Evolutionary conservation across 2,113 vertebrate genomes (phyloP), one percentile per base, ranked within the genome.

Genomic region (Engraulis encrasicolus): DNA sequence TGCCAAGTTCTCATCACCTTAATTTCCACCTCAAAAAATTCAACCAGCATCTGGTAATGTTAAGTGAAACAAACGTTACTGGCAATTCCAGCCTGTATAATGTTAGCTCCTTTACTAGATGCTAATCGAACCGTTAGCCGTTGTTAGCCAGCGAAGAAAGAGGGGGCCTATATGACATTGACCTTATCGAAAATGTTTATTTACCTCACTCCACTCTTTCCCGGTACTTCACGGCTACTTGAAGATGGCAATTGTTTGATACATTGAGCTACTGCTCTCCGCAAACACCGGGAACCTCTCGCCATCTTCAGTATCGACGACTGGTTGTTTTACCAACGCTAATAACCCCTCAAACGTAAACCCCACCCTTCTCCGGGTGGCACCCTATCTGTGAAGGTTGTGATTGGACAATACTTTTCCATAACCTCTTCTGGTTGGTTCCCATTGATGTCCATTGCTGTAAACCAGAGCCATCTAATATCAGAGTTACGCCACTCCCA

Each of bases 291-390:
- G 18, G 88, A n/a, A 2, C 93, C 93, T 92, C 93, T 94, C 90
- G 94, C 95, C 95, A 96, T 96, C 87, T 93, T 95, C 82, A 49
- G 77, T 85, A 4, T 87, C 45, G 20, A 82, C 23, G 49, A 79
- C 74, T 85, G 36, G 36, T 81, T 34, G 6, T 84, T 78, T 81
- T 50, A 14, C 37, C 40, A 11, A 82, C 66, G 19, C 61, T 34
- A 27, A 49, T 36, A 36, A 12, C 11, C 6, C 20, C 54, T 23
- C 49, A 12, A 36, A 19, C 19, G n/a, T 11, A 82, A 82, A 15
- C 82, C 89, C 80, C 40, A 58, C 81, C 58, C 74, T 54, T 78
- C 14, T 9, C 36, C 0, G 9, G 5, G 31, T 36, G 17, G 12
- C 80, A 1, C 36, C 36, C 40, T 23, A 6, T 2, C 0, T 49